Base-by-base conservation (phyloP, 1,140 invertebrate species). In the Bombus confusus region DNA sequence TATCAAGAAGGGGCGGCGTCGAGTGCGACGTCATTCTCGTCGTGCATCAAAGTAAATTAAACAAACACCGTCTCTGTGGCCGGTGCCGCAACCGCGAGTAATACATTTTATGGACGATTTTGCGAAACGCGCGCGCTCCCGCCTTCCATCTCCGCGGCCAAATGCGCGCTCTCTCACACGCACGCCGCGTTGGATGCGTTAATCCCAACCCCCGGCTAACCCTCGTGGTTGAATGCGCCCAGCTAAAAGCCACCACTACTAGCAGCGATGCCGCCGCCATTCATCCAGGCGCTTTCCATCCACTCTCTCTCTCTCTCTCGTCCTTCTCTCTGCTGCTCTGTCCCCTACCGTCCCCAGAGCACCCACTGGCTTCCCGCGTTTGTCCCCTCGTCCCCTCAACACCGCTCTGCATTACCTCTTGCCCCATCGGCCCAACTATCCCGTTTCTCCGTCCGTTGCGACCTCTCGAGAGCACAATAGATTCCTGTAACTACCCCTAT, bases 401-500 rank as follows among this genome's bases (percentile, higher is more conserved):
- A 18, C 31, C 3, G 68, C 83, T 85, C 86, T 83, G 86, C 80
- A 85, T 86, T 87, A 76, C 87, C 64, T 66, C 64, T 64, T 80
- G 77, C 83, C 87, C 75, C 80, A 68, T 87, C 68, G 41, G 64
- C n/a, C 74, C 73, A 72, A 59, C 83, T 62, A 59, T 62, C 71
- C 76, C 80, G 57, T 47, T 66, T 57, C 81, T 68, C 43, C 47
- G 52, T 34, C 69, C 80, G 84, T 91, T 85, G 88, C 88, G 86
- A 91, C 89, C 90, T 90, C 91, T 93, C 91, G 87, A 91, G 88
- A 88, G 87, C 88, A 93, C 92, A 93, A 92, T 93, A 89, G 91
- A 93, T 93, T 92, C 91, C 92, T 90, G 92, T 93, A 93, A 93
- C 91, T 91, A 93, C 88, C 83, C 83, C 89, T 92, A 88, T 92